phyloP scores from a whole-genome alignment of 2,113 vertebrate species.

The Dicaeum eximium region DNA sequence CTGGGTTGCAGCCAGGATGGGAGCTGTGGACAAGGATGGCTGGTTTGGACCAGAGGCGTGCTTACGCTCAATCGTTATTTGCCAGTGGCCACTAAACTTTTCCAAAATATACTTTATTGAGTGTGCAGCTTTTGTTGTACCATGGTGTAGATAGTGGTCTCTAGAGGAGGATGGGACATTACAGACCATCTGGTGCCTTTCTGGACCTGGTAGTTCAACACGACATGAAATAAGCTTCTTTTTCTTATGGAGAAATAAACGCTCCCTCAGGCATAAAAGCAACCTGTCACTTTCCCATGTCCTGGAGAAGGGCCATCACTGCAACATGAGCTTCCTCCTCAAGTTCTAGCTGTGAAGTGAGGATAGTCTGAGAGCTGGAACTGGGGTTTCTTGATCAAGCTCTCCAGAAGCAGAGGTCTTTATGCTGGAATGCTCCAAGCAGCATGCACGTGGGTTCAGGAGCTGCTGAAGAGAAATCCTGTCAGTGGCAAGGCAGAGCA shows the following conservation, averaged over 20 bases:
- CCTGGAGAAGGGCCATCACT: neutral
- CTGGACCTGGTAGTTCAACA: neutral
- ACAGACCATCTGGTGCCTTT: neutral
- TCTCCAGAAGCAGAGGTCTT: neutral
- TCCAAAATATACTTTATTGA: neutral
- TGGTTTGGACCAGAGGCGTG: neutral
- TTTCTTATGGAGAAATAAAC: neutral
- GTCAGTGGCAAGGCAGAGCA: neutral
- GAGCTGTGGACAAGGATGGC: neutral
- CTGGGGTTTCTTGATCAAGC: neutral
- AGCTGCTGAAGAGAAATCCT: neutral
- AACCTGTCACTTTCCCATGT: neutral
- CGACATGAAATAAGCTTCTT: neutral
- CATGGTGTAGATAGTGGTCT: neutral
- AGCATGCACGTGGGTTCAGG: neutral
- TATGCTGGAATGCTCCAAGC: neutral
- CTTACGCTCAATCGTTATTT: neutral
- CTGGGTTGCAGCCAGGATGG: neutral
- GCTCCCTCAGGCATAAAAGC: neutral
- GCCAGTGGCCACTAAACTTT: neutral
- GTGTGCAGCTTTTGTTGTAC: neutral
- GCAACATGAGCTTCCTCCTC: neutral
- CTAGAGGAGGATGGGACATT: neutral
- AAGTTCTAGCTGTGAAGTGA: fast-evolving
- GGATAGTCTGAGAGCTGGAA: neutral